Evolutionary conservation across 1,140 invertebrate species (phyloP).

Genomic region (Himalopsyche phryganea): DNA sequence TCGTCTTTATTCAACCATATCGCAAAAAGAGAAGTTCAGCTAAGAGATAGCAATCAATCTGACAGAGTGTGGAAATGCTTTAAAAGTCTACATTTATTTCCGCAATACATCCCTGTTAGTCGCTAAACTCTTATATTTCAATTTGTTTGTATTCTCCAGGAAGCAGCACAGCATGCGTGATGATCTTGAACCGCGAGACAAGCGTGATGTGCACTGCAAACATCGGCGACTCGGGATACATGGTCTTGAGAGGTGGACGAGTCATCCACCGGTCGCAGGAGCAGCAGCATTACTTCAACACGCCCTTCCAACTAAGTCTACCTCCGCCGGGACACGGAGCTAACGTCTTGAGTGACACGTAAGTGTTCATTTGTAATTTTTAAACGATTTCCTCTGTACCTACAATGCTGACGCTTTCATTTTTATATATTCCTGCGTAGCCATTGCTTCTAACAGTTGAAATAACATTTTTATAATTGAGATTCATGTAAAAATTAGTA

Average conservation of each 20-base stretch:
- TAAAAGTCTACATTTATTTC: no score
- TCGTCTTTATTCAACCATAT: no score
- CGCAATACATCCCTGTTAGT: no score
- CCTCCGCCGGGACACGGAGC: slow-evolving; percentile 84
- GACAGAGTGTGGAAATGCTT: no score
- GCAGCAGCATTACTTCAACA: slow-evolving; percentile 98
- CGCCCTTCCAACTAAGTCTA: slow-evolving; percentile 92
- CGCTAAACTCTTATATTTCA: no score
- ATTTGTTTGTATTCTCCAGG: slow-evolving; percentile 55
- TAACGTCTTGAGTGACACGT: slow-evolving; percentile 85
- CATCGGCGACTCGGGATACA: slow-evolving; percentile 97
- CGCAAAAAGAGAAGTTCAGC: no score
- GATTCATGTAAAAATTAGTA: no score
- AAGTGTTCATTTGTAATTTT: slow-evolving; percentile 24
- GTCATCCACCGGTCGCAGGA: slow-evolving; percentile 91
- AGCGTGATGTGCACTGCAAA: slow-evolving; percentile 91
- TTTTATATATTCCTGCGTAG: no score
- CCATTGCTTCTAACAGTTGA: no score
- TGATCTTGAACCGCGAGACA: slow-evolving; percentile 86
- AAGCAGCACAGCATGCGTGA: slow-evolving; percentile 95
- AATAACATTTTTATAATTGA: no score
- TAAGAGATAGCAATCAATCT: no score
- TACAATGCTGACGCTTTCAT: no score
- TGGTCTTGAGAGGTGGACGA: slow-evolving; percentile 82
- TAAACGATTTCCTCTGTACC: neutral